phyloP scores from a whole-genome alignment of 2,113 vertebrate genomes.

The Bettongia penicillata region DNA sequence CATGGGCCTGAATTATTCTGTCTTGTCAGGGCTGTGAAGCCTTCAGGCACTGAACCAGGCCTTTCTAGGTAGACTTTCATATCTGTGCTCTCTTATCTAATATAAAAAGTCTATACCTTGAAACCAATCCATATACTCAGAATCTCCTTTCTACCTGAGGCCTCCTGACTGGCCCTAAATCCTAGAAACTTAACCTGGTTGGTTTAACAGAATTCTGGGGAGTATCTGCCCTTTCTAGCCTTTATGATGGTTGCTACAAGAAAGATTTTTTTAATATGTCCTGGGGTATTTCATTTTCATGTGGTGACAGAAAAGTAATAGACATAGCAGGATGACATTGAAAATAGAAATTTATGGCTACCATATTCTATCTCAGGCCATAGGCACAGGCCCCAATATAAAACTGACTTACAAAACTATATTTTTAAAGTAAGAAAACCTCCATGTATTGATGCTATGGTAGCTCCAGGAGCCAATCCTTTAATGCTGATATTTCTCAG shows the following conservation, averaged over 20 bases:
- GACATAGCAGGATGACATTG: neutral
- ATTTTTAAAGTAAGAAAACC: neutral
- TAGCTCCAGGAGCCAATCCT: neutral
- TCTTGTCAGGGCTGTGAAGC: neutral
- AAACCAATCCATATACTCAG: neutral
- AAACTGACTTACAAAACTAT: neutral
- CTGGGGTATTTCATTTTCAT: neutral
- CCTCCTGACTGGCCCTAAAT: neutral
- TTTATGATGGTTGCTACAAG: neutral
- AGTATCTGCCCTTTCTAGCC: neutral
- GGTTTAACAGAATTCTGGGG: neutral
- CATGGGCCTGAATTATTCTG: neutral
- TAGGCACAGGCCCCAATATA: neutral
- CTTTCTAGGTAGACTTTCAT: neutral
- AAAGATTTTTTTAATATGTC: neutral
- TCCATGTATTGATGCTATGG: neutral
- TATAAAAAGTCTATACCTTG: neutral
- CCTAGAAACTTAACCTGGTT: neutral
- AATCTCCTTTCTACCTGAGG: neutral
- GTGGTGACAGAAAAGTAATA: neutral
- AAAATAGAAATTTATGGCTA: neutral
- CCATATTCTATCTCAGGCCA: neutral
- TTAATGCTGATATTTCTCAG: neutral
- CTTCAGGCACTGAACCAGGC: neutral
- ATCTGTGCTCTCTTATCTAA: neutral